phyloP scores from a whole-genome alignment of 30 jellyfish, hydroid and myxozoan species.

The Hydra vulgaris region DNA sequence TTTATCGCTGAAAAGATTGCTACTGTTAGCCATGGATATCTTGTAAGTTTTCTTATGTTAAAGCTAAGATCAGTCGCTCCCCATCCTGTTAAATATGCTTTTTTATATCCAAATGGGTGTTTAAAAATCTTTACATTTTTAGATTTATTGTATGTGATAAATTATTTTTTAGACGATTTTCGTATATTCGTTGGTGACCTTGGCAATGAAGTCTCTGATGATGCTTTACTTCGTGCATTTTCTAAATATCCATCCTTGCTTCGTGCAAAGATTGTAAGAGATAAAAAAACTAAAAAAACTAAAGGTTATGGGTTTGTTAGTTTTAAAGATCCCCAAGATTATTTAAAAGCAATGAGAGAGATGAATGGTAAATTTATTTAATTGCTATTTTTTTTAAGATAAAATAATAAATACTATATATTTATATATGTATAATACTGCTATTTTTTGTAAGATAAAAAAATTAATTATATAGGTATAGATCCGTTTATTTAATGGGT shows the following conservation, averaged over 20 bases:
- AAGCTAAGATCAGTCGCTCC: background rate
- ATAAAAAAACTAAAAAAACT: constrained; percentile 64
- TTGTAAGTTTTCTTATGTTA: background rate
- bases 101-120: background rate
- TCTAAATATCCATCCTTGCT: constrained; percentile 75
- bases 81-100: background rate
- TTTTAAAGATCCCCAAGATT: constrained; percentile 95
- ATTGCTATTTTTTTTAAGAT: too few relatives aligned
- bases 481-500: too few relatives aligned
- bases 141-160: background rate
- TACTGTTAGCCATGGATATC: background rate
- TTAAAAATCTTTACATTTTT: background rate
- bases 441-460: too few relatives aligned
- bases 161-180: constrained; percentile 62
- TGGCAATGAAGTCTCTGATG: constrained; percentile 98
- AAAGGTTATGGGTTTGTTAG: constrained; percentile 97
- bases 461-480: too few relatives aligned
- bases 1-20: background rate
- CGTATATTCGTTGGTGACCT: constrained; percentile 96
- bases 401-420: background rate
- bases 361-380: constrained; percentile 78
- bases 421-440: too few relatives aligned
- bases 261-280: constrained; percentile 81
- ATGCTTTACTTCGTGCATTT: constrained; percentile 74
- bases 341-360: constrained; percentile 91